Evolutionary conservation across 2,113 vertebrate genomes (phyloP).

Genomic region (Nothocercus julius): DNA sequence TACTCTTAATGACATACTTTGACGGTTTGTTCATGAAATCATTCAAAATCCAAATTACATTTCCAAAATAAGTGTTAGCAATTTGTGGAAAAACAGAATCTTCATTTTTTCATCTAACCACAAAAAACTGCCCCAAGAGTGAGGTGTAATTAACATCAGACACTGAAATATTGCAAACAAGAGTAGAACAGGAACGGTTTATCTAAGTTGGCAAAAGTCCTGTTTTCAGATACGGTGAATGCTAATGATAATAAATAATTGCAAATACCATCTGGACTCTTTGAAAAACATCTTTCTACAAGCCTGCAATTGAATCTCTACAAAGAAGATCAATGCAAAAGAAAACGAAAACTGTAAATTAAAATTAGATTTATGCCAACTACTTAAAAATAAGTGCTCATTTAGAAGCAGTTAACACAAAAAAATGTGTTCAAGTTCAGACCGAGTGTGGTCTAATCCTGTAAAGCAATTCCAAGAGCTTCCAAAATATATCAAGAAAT

Average conservation of each 20-base stretch:
- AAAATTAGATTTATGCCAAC: conserved; percentile 65
- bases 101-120: neutral
- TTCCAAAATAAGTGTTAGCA: neutral
- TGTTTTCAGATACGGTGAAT: conserved; percentile 51
- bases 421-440: conserved; percentile 50
- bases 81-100: neutral
- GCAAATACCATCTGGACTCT: conserved; percentile 58
- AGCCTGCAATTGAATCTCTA: conserved; percentile 41
- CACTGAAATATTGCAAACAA: conserved; percentile 21
- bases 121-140: neutral
- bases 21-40: neutral
- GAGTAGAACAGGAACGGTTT: conserved; percentile 33
- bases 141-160: neutral
- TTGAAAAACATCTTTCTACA: conserved; percentile 50
- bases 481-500: neutral
- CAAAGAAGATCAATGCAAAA: conserved; percentile 47
- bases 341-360: conserved; percentile 56
- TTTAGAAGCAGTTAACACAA: conserved; percentile 63
- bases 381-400: conserved; percentile 54
- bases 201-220: conserved; percentile 55
- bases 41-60: neutral
- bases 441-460: neutral
- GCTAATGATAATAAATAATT: conserved; percentile 63
- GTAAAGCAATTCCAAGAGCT: conserved; percentile 13
- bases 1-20: neutral